Conservation (phyloP, 2,113 vertebrate species). For the Mellivora capensis region DNA sequence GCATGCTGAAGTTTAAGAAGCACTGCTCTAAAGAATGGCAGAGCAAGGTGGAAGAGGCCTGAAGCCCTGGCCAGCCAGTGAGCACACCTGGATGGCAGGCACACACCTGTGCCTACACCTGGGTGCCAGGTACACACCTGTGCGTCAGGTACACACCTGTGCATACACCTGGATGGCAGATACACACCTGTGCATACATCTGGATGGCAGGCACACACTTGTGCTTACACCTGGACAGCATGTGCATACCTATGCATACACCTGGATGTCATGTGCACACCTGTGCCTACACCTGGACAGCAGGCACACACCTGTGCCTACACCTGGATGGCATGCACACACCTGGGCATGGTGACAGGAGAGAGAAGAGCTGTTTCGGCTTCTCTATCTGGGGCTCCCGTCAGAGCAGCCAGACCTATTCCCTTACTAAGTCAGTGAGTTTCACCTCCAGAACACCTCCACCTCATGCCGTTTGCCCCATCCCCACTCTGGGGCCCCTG, state of each 20-base stretch:
- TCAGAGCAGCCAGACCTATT: neutral
- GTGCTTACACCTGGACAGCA: no score
- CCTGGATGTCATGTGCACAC: rapidly evolving
- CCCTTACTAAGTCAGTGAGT: neutral
- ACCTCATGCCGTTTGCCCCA: neutral
- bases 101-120: rapidly evolving
- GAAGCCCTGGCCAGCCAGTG: rapidly evolving
- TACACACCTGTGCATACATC: no score
- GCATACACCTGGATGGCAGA: no score
- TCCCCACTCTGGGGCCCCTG: neutral
- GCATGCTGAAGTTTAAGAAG: neutral
- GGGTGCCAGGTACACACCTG: no score
- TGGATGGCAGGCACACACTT: no score
- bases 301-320: rapidly evolving
- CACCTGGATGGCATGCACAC: rapidly evolving
- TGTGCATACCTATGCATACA: rapidly evolving
- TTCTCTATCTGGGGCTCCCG: rapidly evolving
- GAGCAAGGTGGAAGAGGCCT: neutral
- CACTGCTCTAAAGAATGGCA: neutral
- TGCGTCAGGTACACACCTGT: no score
- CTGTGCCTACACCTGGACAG: rapidly evolving
- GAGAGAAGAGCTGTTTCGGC: neutral
- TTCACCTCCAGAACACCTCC: neutral
- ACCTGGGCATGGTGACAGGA: rapidly evolving
- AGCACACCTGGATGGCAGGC: rapidly evolving